Percentiles rank a stretch among this genome's conserved stretches.
Conservation (phyloP, 2,888 invertebrate genomes). For the Lacanobia wlatinum region DNA sequence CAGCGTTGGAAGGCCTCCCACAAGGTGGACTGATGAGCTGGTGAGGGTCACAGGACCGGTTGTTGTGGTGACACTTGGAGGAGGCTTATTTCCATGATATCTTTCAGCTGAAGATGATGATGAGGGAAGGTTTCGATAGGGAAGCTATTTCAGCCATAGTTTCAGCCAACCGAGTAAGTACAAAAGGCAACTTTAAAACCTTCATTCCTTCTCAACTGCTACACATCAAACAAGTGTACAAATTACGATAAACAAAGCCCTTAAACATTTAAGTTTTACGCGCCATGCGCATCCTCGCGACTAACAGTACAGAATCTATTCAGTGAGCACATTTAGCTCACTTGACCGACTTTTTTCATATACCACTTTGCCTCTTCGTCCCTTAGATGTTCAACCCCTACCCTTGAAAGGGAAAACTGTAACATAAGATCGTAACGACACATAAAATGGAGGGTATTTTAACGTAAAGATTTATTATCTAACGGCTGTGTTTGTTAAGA, state of each 20-base stretch:
- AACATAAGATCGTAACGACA: constrained; percentile 59
- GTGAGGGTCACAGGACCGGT: no score
- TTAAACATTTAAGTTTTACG: constrained; percentile 17
- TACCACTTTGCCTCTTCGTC: constrained; percentile 46
- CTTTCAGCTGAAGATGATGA: no score
- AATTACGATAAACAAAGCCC: constrained; percentile 2
- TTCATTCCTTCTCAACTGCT: not conserved
- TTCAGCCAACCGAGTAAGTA: not conserved
- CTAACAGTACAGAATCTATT: constrained; percentile 50
- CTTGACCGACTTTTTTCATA: constrained; percentile 64
- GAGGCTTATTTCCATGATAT: no score
- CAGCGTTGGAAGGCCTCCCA: no score
- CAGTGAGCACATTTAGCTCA: constrained; percentile 63
- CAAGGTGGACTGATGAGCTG: no score
- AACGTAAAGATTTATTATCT: constrained; percentile 43
- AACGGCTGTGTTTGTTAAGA: constrained; percentile 1
- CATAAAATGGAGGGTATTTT: constrained; percentile 54
- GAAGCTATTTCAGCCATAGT: not conserved
- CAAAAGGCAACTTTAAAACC: not conserved
- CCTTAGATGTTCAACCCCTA: constrained; percentile 58
- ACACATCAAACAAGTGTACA: not conserved
- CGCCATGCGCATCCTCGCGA: constrained; percentile 5
- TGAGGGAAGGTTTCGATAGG: no score
- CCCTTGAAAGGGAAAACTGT: constrained; percentile 56
- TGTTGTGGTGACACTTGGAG: no score